phyloP scores from a whole-genome alignment of 2,113 vertebrate species.

The Lepus americanus region DNA sequence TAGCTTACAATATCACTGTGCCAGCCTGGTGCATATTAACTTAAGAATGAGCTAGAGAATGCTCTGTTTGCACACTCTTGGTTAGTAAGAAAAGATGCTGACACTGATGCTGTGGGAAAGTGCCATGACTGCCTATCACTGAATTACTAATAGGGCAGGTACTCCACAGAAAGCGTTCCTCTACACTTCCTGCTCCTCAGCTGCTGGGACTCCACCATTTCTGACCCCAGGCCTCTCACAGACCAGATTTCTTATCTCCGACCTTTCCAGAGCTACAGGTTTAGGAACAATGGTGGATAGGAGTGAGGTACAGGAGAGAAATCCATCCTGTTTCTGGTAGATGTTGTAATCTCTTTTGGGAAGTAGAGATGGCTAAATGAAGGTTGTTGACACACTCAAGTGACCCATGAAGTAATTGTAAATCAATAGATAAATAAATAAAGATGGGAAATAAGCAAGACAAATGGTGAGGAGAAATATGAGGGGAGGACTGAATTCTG shows the following conservation, averaged over 20 bases:
- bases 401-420: not conserved
- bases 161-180: not conserved
- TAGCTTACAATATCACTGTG: too few relatives aligned
- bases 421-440: not conserved
- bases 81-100: not conserved
- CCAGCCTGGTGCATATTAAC: not conserved
- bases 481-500: not conserved
- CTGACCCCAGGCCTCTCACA: not conserved
- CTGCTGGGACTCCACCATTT: too few relatives aligned
- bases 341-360: not conserved
- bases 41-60: not conserved
- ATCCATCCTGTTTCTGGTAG: not conserved
- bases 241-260: not conserved
- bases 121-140: not conserved
- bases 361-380: not conserved
- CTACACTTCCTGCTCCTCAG: not conserved
- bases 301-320: not conserved
- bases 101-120: not conserved
- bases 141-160: not conserved
- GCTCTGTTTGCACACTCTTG: too few relatives aligned
- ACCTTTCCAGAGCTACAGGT: not conserved
- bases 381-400: not conserved
- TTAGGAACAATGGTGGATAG: not conserved
- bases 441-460: not conserved
- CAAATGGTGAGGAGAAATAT: not conserved